Conservation (phyloP, 2,113 vertebrate genomes). For the Gymnarchus niloticus region DNA sequence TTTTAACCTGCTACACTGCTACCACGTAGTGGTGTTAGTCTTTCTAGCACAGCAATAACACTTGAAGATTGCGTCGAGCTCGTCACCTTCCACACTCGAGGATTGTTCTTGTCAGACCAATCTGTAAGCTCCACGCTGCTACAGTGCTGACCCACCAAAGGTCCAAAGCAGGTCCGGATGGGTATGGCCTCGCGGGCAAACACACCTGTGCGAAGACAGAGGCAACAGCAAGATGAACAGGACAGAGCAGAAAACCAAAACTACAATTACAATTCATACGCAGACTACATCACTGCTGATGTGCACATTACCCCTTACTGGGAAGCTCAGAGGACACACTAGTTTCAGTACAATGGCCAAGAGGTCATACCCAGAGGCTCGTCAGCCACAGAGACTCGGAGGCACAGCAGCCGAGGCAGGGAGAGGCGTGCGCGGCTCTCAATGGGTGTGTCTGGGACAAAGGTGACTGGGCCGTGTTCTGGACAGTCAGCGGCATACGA, state of each 20-base stretch:
- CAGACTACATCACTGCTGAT: no score
- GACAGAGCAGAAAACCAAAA: constrained; percentile 70
- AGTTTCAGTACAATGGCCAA: neutral
- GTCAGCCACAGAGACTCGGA: constrained; percentile 81
- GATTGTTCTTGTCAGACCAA: constrained; percentile 87
- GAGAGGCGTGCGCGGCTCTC: constrained; percentile 91
- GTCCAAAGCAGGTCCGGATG: constrained; percentile 90
- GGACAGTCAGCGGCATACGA: constrained; percentile 93
- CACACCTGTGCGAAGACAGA: constrained; percentile 66
- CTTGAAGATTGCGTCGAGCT: neutral
- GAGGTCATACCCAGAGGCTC: constrained; percentile 75
- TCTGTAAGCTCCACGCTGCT: constrained; percentile 84
- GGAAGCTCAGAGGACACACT: neutral
- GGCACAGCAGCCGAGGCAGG: constrained; percentile 82
- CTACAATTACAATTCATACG: no score
- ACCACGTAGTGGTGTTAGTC: neutral
- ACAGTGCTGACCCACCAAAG: constrained; percentile 89
- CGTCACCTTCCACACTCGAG: constrained; percentile 90
- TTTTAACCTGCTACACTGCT: neutral
- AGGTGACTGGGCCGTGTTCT: constrained; percentile 89
- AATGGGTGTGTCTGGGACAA: constrained; percentile 85
- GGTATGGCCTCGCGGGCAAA: constrained; percentile 84
- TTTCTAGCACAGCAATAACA: neutral
- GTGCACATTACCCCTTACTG: neutral
- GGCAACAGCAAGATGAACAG: constrained; percentile 57